Base-by-base conservation (phyloP, 2,888 invertebrate genomes). In the Vandiemenella viatica region DNA sequence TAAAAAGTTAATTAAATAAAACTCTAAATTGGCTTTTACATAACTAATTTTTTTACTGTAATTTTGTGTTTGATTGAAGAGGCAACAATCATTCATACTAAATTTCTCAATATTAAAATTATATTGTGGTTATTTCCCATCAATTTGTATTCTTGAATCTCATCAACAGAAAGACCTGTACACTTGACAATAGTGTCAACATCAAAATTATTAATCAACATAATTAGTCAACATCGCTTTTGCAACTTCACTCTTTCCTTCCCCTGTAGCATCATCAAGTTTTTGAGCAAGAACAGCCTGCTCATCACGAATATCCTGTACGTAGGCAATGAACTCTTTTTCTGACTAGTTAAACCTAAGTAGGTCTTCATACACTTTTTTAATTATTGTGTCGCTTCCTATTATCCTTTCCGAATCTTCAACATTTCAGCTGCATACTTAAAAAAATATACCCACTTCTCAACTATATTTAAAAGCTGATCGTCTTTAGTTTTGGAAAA, bases 241-340 rank as follows among this genome's bases (percentile, higher is more conserved):
- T 19, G 43, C 43, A 19, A 43, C 55, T 55, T 54, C 50, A 50
- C 50, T 50, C 44, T 54, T 54, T 40, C 56, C 57, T 52, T 57
- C 50, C 52, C 44, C 43, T 46, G 50, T 54, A 48, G 52, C 58
- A 17, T 43, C 21, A 58, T 58, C 56, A 47, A 58, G 48, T 55
- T 54, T 54, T 58, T 58, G 57, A 50, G 48, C 58, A 1, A 56
- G 47, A 43, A 50, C 50, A 58, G 57, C 57, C 13, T 37, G 15
- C 46, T 57, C 57, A 48, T 58, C 50, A 37, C 37, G 49, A 43
- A 58, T 50, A 45, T 52, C 49, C 49, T 58, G 50, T 55, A 58
- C 59, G 55, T 59, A 58, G 6, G 58, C 58, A 45, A 59, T 22
- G 21, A 59, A 54, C n/a, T 59, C 58, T 53, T 59, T 50, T 55